These are phyloP conservation scores for Biston stratarius DNA, from an alignment of 2,888 invertebrate species.

Conservation along the genomic window DNA sequence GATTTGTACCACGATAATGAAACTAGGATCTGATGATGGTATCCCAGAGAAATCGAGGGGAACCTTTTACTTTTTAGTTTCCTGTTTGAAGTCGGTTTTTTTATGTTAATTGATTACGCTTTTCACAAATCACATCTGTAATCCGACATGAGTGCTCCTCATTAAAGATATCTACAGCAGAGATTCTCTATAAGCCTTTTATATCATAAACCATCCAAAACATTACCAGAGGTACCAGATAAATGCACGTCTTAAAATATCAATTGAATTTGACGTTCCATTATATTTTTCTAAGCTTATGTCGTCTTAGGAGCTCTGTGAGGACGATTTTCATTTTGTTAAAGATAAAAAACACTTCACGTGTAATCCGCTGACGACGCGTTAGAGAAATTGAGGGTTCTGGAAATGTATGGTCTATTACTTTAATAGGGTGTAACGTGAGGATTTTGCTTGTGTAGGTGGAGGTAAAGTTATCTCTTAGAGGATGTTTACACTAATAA, in stretches of 20 bases:
- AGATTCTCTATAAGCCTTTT: constrained; percentile 8
- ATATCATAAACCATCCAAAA: constrained; percentile 16
- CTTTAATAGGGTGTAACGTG: constrained; percentile 10
- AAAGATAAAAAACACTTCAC: constrained; percentile 32
- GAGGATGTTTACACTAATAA: not conserved
- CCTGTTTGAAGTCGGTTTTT: no score
- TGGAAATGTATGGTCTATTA: constrained; percentile 30
- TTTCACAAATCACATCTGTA: not conserved
- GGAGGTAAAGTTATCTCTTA: not conserved
- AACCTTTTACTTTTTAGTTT: no score
- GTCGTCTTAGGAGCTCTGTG: constrained; percentile 25
- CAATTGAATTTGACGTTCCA: constrained; percentile 41
- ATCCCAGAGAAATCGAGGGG: no score
- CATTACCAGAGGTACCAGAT: constrained; percentile 11
- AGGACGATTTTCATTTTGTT: constrained; percentile 29
- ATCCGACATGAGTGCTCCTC: not conserved
- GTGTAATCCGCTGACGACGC: constrained; percentile 32
- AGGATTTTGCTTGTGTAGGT: not conserved
- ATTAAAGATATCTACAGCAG: not conserved
- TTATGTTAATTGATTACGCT: no score
- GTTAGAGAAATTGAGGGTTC: constrained; percentile 33
- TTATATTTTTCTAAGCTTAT: constrained; percentile 32
- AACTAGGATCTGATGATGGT: no score
- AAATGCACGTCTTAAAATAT: constrained; percentile 29
- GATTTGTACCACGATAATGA: no score